Evolutionary conservation across 2,888 invertebrate genomes (phyloP).

Genomic region (Phortica okadai): DNA sequence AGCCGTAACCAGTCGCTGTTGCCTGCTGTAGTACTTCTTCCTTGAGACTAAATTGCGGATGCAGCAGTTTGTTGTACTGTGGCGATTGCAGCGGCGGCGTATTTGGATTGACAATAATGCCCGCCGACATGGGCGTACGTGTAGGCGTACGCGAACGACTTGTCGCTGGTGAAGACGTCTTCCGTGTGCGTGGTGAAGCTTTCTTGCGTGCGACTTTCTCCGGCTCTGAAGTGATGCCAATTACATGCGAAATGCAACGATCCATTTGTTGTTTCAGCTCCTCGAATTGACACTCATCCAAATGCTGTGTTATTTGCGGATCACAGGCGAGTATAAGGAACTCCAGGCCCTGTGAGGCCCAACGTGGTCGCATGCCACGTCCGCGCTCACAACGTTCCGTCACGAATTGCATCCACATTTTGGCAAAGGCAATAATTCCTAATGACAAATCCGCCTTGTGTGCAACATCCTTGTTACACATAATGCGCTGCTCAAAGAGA

Average conservation of each 20-base stretch:
- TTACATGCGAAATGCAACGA: conserved; percentile 91
- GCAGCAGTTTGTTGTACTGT: conserved; percentile 72
- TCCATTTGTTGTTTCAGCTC: conserved; percentile 87
- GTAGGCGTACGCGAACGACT: conserved; percentile 75
- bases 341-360: conserved; percentile 93
- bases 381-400: conserved; percentile 89
- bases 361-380: conserved; percentile 87
- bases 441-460: conserved; percentile 78
- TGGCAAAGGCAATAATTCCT: conserved; percentile 83
- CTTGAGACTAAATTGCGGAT: conserved; percentile 75
- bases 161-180: conserved; percentile 74
- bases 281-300: conserved; percentile 88
- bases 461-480: conserved; percentile 70
- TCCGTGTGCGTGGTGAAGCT: conserved; percentile 75
- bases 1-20: conserved; percentile 50
- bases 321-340: conserved; percentile 91
- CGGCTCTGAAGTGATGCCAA: conserved; percentile 81
- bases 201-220: conserved; percentile 75
- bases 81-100: conserved; percentile 65
- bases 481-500: conserved; percentile 77
- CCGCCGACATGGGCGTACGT: conserved; percentile 77
- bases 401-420: conserved; percentile 94
- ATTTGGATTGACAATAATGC: conserved; percentile 63
- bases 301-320: conserved; percentile 86
- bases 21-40: conserved; percentile 71